A percentile compares a stretch with the other conserved stretches of the same genome.
These are phyloP conservation scores for Pseudocheirus occidentalis DNA, from an alignment of 2,797 vertebrate species.

Conservation along the genomic window DNA sequence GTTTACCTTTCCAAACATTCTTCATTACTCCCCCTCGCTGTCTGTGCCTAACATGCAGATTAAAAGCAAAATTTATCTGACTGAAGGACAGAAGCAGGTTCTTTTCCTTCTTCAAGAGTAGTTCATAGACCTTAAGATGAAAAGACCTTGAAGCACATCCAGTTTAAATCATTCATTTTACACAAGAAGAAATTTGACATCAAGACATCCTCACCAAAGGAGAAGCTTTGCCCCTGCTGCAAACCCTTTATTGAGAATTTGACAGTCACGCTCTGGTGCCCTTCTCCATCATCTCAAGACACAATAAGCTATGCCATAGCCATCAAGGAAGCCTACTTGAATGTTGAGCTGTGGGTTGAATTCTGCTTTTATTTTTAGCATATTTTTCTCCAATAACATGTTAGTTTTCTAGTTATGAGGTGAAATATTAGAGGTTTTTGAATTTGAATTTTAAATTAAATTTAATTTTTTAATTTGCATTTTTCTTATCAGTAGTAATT, in stretches of 20 bases:
- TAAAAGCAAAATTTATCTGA: background rate
- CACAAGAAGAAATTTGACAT: background rate
- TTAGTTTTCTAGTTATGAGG: background rate
- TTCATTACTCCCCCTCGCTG: background rate
- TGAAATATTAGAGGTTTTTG: background rate
- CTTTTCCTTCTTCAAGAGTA: background rate
- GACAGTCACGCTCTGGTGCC: too few species aligned
- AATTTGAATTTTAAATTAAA: too few species aligned
- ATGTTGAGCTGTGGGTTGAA: background rate
- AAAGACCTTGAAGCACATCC: background rate
- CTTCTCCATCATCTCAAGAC: too few species aligned
- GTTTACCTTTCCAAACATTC: background rate
- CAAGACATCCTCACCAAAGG: background rate
- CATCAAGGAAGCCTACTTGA: background rate
- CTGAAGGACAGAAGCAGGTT: background rate
- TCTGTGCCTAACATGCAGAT: background rate
- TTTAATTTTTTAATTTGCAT: background rate
- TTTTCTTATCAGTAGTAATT: background rate
- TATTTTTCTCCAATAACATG: background rate
- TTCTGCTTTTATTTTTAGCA: background rate
- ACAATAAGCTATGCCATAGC: too few species aligned
- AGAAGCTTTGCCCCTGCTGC: background rate
- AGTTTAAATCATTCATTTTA: background rate
- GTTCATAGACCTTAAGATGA: background rate
- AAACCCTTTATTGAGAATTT: background rate